Evolutionary conservation across 1,140 invertebrate species (phyloP), one percentile per base, ranked within the genome.

Genomic region (Papilio xuthus): DNA sequence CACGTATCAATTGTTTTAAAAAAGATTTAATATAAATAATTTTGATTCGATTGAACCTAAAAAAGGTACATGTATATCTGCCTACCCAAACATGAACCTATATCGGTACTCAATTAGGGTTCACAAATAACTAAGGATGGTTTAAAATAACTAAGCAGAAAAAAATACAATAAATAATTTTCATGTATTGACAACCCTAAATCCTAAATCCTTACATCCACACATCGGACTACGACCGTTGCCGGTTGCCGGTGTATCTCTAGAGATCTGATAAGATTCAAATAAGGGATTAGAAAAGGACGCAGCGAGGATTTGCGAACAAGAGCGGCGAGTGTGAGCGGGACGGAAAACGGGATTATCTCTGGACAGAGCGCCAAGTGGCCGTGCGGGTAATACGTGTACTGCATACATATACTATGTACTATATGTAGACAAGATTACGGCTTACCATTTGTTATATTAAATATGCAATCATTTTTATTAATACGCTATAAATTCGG

Each of bases 231-330:
- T 81, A 83, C 88, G 85, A 88, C 87, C 86, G 87, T 88, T 90
- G 87, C 89, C 89, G 90, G 87, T 88, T 90, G 87, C 89, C 89
- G 90, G 87, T 91, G 88, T 90, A 89, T 91, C 90, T 92, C 89
- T 85, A 88, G 89, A 91, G 92, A 94, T 94, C 93, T 94, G 94
- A 94, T 94, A 94, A 94, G 94, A 94, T 94, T 94, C 94, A 94
- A 94, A 94, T 94, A 94, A 94, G 93, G 93, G 94, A 94, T 94
- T 94, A 94, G 92, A 94, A 88, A 63, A 89, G 86, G 94, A 94
- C 82, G 85, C 71, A 73, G 73, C 82, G 87, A 90, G 90, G 92
- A 93, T 93, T 37, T 92, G 91, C 89, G 85, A 85, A 81, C 79
- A 82, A 56, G 81, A 75, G 69, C 78, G 71, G 81, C 70, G 81